Evolutionary conservation across 2,888 invertebrate species (phyloP).

Genomic region (Eristalinus aeneus): DNA sequence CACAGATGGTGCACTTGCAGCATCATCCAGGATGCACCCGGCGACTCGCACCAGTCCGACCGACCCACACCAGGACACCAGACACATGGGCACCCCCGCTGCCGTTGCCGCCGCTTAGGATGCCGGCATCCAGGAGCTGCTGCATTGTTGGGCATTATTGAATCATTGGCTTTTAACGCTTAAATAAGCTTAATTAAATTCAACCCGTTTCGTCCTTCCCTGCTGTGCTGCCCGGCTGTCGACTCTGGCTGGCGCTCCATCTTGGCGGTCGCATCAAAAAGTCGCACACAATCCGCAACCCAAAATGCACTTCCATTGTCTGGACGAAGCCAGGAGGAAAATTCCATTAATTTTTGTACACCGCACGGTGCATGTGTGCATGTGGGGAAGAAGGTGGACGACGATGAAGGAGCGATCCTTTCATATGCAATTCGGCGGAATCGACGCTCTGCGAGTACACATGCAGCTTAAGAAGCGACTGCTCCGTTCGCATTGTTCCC

Average conservation of each 20-base stretch:
- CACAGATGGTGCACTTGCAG: conserved; percentile 55
- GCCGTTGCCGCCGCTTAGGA: not conserved
- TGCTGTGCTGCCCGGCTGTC: not conserved
- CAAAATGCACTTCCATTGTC: conserved; percentile 79
- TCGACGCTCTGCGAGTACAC: conserved; percentile 35
- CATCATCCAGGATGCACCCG: conserved; percentile 51
- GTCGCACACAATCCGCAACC: conserved; percentile 73
- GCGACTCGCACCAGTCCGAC: not conserved
- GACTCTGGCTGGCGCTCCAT: conserved; percentile 16
- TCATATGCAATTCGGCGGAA: conserved; percentile 69
- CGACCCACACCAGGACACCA: not conserved
- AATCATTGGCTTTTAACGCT: conserved; percentile 81
- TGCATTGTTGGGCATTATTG: conserved; percentile 74
- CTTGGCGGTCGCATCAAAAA: conserved; percentile 56
- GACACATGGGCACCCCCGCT: not conserved
- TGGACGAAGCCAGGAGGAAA: conserved; percentile 80
- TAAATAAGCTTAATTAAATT: conserved; percentile 81
- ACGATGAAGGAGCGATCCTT: conserved; percentile 37
- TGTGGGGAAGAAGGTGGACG: conserved; percentile 19
- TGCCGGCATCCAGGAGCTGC: conserved; percentile 42
- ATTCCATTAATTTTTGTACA: conserved; percentile 78
- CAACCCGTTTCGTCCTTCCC: conserved; percentile 68
- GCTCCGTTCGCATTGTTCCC: conserved; percentile 47
- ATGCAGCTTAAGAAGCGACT: conserved; percentile 54
- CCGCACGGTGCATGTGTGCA: conserved; percentile 33